phyloP scores from a whole-genome alignment of 1,140 invertebrate genomes.

The Homarus americanus region DNA sequence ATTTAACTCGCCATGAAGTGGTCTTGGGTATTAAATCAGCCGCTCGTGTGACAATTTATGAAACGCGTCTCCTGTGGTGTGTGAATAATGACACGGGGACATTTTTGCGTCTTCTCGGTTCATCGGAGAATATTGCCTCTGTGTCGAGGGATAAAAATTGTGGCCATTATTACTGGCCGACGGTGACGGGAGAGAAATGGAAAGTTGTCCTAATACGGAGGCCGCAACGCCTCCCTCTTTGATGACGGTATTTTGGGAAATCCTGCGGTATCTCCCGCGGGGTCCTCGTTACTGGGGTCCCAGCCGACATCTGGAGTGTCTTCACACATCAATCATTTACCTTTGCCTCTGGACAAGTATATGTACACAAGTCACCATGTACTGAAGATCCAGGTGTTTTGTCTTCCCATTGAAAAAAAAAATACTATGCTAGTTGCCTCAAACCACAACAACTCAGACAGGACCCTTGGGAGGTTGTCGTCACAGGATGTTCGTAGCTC shows the following conservation, averaged over 20 bases:
- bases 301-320: no score
- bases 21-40: not conserved
- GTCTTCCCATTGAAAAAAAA: no score
- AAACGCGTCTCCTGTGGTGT: slow-evolving; percentile 14
- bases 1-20: not conserved
- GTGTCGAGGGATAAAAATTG: slow-evolving; percentile 49
- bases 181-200: slow-evolving; percentile 54
- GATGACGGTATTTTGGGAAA: slow-evolving; percentile 16
- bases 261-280: not conserved
- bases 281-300: not conserved
- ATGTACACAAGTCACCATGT: no score
- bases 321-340: no score
- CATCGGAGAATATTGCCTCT: slow-evolving; percentile 31
- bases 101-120: not conserved
- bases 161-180: slow-evolving; percentile 46
- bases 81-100: slow-evolving; percentile 40
- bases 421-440: no score
- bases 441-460: no score
- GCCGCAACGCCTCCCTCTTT: slow-evolving; percentile 4
- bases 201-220: slow-evolving; percentile 44
- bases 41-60: slow-evolving; percentile 7
- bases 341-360: no score
- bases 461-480: no score
- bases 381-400: no score
- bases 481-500: no score